phyloP scores from a whole-genome alignment of 2,113 vertebrate genomes.

The Vidua macroura region DNA sequence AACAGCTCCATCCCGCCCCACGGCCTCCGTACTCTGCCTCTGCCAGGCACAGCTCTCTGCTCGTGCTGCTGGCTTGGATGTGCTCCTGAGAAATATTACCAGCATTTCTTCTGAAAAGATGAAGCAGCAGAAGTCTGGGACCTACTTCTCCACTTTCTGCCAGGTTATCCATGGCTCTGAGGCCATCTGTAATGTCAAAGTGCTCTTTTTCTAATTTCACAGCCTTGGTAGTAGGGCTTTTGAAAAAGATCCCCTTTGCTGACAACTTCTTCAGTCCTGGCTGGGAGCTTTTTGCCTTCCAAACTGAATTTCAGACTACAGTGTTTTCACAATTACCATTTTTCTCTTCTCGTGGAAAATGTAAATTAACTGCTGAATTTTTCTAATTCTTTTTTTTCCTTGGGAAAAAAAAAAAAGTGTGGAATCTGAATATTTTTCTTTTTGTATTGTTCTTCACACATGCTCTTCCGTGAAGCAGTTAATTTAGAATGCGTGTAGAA shows the following conservation, averaged over 20 bases:
- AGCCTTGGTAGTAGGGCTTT: neutral
- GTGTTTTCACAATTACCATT: neutral
- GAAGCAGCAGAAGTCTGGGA: neutral
- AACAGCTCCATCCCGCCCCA: fast-evolving
- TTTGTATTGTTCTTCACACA: neutral
- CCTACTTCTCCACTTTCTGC: neutral
- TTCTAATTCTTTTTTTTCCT: neutral
- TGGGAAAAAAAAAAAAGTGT: neutral
- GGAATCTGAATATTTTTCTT: neutral
- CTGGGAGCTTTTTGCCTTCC: neutral
- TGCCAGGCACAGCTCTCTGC: neutral
- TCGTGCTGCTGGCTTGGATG: neutral
- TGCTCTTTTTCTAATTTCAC: neutral
- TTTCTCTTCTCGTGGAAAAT: neutral
- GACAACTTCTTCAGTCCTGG: neutral
- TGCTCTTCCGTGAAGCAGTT: neutral
- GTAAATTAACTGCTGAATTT: neutral
- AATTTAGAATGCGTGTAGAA: neutral
- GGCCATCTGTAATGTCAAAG: neutral
- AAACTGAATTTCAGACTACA: neutral
- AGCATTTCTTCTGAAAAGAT: neutral
- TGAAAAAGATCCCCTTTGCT: neutral
- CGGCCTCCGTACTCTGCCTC: fast-evolving
- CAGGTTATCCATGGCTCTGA: neutral
- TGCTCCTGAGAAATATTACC: neutral